Evolutionary conservation across 2,888 invertebrate species (phyloP).

Genomic region (Blastobasis adustella): DNA sequence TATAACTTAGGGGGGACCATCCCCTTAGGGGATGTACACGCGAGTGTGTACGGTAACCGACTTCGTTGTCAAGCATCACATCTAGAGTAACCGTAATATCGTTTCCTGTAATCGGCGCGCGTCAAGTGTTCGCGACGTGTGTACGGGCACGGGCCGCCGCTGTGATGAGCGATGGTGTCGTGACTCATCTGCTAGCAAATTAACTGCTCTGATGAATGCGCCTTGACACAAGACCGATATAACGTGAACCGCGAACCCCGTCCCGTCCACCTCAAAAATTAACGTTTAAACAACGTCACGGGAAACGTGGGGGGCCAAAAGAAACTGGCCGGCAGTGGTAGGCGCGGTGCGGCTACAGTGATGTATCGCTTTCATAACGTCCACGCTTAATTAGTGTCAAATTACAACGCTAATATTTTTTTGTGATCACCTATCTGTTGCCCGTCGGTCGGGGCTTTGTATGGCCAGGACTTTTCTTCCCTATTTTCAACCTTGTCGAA

Average conservation of each 20-base stretch:
- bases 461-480: no score
- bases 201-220: slow-evolving; percentile 69
- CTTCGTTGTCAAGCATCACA: no score
- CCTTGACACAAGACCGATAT: slow-evolving; percentile 37
- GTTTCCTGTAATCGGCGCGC: slow-evolving; percentile 8
- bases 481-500: no score
- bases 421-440: slow-evolving; percentile 16
- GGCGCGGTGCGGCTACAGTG: slow-evolving; percentile 51
- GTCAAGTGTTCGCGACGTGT: slow-evolving; percentile 51
- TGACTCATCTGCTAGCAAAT: slow-evolving; percentile 68
- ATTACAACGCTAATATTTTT: slow-evolving; percentile 61
- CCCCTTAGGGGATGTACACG: no score
- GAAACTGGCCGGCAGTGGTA: slow-evolving; percentile 35
- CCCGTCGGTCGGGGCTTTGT: neutral
- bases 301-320: slow-evolving; percentile 23
- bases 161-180: slow-evolving; percentile 65
- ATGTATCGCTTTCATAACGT: slow-evolving; percentile 65
- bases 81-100: no score
- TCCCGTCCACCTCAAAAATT: slow-evolving; percentile 13
- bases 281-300: slow-evolving; percentile 13
- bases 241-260: slow-evolving; percentile 25
- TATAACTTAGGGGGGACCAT: no score
- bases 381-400: slow-evolving; percentile 63
- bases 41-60: no score
- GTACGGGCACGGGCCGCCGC: slow-evolving; percentile 37